Base-by-base conservation (phyloP, 2,113 vertebrate genomes). In the Lycaon pictus region DNA sequence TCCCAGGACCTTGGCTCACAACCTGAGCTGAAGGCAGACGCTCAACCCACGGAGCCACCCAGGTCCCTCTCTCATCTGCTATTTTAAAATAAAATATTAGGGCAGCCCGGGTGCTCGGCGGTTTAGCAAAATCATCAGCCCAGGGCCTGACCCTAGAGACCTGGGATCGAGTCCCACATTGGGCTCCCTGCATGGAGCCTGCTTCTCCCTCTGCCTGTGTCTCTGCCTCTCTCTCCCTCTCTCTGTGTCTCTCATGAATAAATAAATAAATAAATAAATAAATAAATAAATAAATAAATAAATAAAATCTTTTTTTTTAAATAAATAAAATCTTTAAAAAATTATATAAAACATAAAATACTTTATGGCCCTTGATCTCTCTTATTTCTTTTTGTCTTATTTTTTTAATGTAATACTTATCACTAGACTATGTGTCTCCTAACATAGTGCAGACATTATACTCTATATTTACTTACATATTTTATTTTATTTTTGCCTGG, bases 401-500 rank as follows among this genome's bases (percentile, higher is more conserved):
- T 37, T 72, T 71, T 82, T 90, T 85, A 48, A 69, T 20, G n/a
- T 43, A 92, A 67, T 11, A 89, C 37, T 84, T 72, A 72, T 43
- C 27, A 48, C 48, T 72, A 58, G 27, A 35, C 8, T 29, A 56
- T 35, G 53, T 72, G 51, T 82, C 65, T 69, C 71, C 35, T 58
- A 25, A 93, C 12, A 53, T 37, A 56, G 32, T 63, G 77, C 60
- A 95, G 53, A 83, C 7, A 58, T 58, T 77, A 77, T 63, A 43
- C 43, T 43, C 43, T 43, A 16, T 27, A 29, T 63, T 43, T 83
- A 71, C 60, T 48, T 83, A 51, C 48, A 77, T 65, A 67, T 95
- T 37, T 85, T 71, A 67, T 95, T 37, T 85, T 71, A 43, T 71
- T 89, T 88, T 95, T 88, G 58, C n/a, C 74, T 83, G 16, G 32